Base-by-base conservation (phyloP, 2,888 invertebrate genomes). In the Cephalotes varians region DNA sequence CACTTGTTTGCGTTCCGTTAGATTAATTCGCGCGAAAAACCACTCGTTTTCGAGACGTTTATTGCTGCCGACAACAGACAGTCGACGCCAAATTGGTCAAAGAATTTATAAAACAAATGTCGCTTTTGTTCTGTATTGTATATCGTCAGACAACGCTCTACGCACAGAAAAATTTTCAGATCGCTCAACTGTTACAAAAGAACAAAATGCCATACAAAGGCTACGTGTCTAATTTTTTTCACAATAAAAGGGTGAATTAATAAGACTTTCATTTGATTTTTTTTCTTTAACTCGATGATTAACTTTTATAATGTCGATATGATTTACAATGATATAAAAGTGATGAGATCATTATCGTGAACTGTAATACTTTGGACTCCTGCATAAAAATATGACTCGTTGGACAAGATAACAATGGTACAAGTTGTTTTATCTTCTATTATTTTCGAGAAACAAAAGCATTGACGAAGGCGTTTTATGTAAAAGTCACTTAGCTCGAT, bases 401-500 rank as follows among this genome's bases (percentile, higher is more conserved):
- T 18, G 60, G 10, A 25, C 15, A 40, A 58, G n/a, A 7, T 12
- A 21, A 54, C 25, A 44, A 51, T 51, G 21, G n/a, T 7, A 21
- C n/a, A 7, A 69, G 56, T 34, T 31, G 21, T 58, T 62, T 62
- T 62, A 34, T 28, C 56, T 37, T 34, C 34, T 49, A 18, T 34
- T 34, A 56, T 34, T 49, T 34, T 47, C 73, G 34, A 47, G 60
- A 44, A 56, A 73, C 58, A 60, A 76, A 40, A 15, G 15, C 64
- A 37, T n/a, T 62, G 25, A 12, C 15, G 2, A 28, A 37, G 64
- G 12, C 37, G 25, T 44, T 76, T 76, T 64, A 37, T n/a, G 62
- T 7, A 64, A 64, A 64, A 64, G 28, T 76, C 51, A 51, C 37
- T 76, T 62, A 62, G 21, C 47, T 51, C 28, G 15, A 64, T 49